A percentile compares a stretch with the other conserved stretches of the same genome.
Conservation (phyloP, 1,140 invertebrate species). For the Popillia japonica region DNA sequence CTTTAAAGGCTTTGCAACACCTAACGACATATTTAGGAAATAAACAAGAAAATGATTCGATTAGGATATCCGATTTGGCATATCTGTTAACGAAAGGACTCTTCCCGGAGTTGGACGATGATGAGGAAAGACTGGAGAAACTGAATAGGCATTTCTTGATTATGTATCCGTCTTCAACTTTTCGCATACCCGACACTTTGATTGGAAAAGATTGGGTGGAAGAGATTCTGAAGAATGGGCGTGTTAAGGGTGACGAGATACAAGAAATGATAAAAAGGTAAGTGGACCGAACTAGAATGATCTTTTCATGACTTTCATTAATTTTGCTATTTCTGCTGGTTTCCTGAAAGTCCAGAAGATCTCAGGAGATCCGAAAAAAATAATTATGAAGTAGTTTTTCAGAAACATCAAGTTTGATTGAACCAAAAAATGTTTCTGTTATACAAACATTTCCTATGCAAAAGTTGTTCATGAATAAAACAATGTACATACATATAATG, state of each 20-base stretch:
- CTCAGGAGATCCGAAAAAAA: too few relatives aligned
- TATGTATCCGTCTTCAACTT: conserved; percentile 45
- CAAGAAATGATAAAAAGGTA: conserved; percentile 43
- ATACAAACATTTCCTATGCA: too few relatives aligned
- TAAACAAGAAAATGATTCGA: background rate
- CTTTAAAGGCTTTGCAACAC: conserved; percentile 1
- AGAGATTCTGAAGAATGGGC: background rate
- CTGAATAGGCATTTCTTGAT: conserved; percentile 54
- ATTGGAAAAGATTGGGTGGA: background rate
- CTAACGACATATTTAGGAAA: conserved; percentile 23
- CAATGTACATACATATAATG: too few relatives aligned
- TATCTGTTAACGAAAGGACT: conserved; percentile 47
- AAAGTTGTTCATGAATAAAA: too few relatives aligned
- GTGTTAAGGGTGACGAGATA: conserved; percentile 13
- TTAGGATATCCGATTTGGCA: conserved; percentile 44
- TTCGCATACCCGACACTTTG: background rate
- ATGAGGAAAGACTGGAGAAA: conserved; percentile 45
- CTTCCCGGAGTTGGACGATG: conserved; percentile 47
- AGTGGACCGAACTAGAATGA: too few relatives aligned
- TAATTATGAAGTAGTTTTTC: too few relatives aligned
- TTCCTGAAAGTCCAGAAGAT: too few relatives aligned
- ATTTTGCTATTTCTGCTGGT: too few relatives aligned
- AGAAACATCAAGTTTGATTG: too few relatives aligned
- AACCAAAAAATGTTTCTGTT: too few relatives aligned
- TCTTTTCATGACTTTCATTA: too few relatives aligned